Evolutionary conservation across 2,888 invertebrate genomes (phyloP).

Genomic region (Eledona agricola): DNA sequence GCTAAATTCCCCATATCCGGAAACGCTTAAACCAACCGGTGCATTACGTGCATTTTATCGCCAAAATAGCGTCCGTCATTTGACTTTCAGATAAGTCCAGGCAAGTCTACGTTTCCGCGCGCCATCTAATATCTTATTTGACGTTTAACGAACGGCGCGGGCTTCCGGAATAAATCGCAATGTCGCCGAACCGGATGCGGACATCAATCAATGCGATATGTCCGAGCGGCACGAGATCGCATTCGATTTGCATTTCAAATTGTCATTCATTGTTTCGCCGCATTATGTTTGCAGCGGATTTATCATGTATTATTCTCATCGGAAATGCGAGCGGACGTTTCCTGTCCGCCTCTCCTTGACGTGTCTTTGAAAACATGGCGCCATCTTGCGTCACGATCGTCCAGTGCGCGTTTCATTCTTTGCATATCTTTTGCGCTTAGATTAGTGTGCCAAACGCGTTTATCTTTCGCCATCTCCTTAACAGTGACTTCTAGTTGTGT

Average conservation of each 20-base stretch:
- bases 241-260: slow-evolving; percentile 30
- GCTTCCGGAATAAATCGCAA: slow-evolving; percentile 20
- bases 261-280: slow-evolving; percentile 19
- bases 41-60: slow-evolving; percentile 1
- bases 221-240: slow-evolving; percentile 27
- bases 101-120: not conserved
- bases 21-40: not conserved
- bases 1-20: too few relatives aligned
- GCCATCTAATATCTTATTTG: slow-evolving; percentile 5
- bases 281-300: slow-evolving; percentile 29
- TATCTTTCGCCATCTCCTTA: too few relatives aligned
- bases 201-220: slow-evolving; percentile 31
- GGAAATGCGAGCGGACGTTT: slow-evolving; percentile 28
- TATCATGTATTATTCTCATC: slow-evolving; percentile 25
- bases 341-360: slow-evolving; percentile 3
- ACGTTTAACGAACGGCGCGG: slow-evolving; percentile 2
- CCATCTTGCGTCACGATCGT: not conserved
- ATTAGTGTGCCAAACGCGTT: too few relatives aligned
- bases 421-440: not conserved
- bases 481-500: too few relatives aligned
- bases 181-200: slow-evolving; percentile 17
- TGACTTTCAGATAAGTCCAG: slow-evolving; percentile 7
- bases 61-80: slow-evolving; percentile 3
- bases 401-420: not conserved
- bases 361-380: too few relatives aligned